phyloP scores from a whole-genome alignment of 1,140 invertebrate genomes.

The Drosophila asahinai region DNA sequence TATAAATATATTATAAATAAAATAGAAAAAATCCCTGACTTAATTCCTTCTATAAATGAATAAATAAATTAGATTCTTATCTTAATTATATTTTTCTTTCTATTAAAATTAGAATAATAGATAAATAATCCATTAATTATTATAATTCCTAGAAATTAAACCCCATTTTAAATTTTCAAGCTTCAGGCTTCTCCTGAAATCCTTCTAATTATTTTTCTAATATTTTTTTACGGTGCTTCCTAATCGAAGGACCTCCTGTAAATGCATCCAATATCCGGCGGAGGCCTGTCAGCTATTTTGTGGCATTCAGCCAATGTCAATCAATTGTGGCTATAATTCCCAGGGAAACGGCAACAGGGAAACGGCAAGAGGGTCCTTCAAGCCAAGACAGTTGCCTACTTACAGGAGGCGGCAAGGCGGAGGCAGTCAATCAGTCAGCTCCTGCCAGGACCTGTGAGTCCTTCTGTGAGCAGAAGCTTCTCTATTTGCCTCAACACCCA shows the following conservation, averaged over 20 bases:
- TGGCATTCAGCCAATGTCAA: constrained; percentile 34
- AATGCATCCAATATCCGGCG: not conserved
- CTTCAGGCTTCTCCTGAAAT: no score
- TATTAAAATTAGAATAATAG: no score
- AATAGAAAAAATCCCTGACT: no score
- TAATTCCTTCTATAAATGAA: no score
- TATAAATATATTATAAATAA: no score
- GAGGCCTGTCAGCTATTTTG: constrained; percentile 16
- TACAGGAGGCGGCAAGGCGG: constrained; percentile 30
- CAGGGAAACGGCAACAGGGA: not conserved
- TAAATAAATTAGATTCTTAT: no score
- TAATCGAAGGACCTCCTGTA: not conserved
- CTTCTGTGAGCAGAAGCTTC: constrained; percentile 40
- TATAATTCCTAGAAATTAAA: no score
- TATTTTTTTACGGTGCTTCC: constrained; percentile 3
- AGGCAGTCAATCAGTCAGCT: constrained; percentile 49
- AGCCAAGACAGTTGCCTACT: constrained; percentile 64
- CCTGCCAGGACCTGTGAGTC: not conserved
- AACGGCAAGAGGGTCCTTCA: not conserved
- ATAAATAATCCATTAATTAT: no score
- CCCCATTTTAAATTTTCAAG: no score
- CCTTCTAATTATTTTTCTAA: not conserved
- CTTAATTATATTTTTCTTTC: no score
- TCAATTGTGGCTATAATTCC: constrained; percentile 24
- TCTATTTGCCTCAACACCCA: constrained; percentile 80